Base-by-base conservation (phyloP, 1,140 invertebrate species). In the Drosophila burlai region DNA sequence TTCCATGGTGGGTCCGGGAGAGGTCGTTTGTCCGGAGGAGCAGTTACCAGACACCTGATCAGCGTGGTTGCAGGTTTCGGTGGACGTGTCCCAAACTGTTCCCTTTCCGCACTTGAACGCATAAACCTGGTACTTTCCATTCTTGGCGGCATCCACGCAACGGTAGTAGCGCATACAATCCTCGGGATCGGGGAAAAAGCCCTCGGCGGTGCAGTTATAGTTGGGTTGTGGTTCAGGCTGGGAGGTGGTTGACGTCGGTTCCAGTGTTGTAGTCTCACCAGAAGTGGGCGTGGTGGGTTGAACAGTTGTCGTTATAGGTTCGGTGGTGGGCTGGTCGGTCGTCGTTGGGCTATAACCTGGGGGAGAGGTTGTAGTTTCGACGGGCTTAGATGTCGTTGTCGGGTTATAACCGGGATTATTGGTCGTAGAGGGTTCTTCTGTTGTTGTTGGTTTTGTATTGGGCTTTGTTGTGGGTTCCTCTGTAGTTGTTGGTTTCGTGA, bases 141-240 rank as follows among this genome's bases (percentile, higher is more conserved):
- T 89, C 3, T 94, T 94, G 24, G 94, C 93, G 26, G 93, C 91
- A 60, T 91, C 79, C 0, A 96, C 95, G 87, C 96, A 96, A 82
- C 95, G 94, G 67, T 96, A 96, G 80, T 96, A 96, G 78, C 95
- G 96, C 59, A 85, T 94, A 72, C 96, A 97, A 66, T 96, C 94
- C 26, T 94, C 84, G 13, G 76, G 73, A 78, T 93, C 91, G 8
- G 79, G 64, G 58, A 79, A 81, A 64, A 83, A 83, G 18, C 90
- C 90, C 62, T 91, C 87, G 36, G 61, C 58, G 2, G 83, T 65
- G 49, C 90, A 92, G 38, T 59, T 85, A 62, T 83, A 78, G 58
- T 87, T 83, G 0, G 67, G 50, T 26, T 62, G 46, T 1, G 91
- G 83, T 16, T 85, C 67, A 38, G 66, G 21, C n/a, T 46, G 76